Base-by-base conservation (phyloP, 2,797 vertebrate genomes). In the Meda fulgida region DNA sequence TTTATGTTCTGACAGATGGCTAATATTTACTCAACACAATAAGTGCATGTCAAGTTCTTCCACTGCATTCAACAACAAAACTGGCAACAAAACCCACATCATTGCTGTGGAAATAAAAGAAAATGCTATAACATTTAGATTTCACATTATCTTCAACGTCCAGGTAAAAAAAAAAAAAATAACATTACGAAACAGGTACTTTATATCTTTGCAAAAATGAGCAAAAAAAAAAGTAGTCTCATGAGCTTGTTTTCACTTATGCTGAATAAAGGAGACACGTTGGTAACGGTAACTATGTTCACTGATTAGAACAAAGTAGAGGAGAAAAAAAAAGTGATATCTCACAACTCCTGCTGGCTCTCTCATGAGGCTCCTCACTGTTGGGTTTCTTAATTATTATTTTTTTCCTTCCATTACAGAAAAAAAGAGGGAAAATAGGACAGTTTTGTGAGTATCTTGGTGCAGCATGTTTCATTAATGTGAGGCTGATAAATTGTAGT, bases 381-480 rank as follows among this genome's bases (percentile, higher is more conserved):
- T 51, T 87, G 83, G 84, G 77, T 79, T 85, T 86, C 78, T 89
- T 87, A 87, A 82, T 86, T 87, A 83, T 86, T 91, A 91, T 90
- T 89, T 87, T 86, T 92, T 89, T 88, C 87, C 73, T 65, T 83
- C 72, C 76, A 83, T 85, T 86, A 89, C 80, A 84, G 82, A 94
- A 94, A 94, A 38, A 93, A 90, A 89, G 89, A 89, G 55, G 11
- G 55, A 77, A 83, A 92, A 93, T 87, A 78, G 91, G 91, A 85
- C 91, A 90, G 94, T 93, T 93, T 91, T 92, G 90, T 90, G 84
- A 93, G 91, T 94, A 95, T 95, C 94, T 95, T 93, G 91, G 90
- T 86, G 91, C 92, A 92, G 92, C 92, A 93, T 94, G 94, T 95
- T 95, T 95, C 95, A 95, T 95, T 95, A 94, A 95, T 94, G 93